Conservation (phyloP, 2,113 vertebrate genomes). For the Casuarius casuarius region DNA sequence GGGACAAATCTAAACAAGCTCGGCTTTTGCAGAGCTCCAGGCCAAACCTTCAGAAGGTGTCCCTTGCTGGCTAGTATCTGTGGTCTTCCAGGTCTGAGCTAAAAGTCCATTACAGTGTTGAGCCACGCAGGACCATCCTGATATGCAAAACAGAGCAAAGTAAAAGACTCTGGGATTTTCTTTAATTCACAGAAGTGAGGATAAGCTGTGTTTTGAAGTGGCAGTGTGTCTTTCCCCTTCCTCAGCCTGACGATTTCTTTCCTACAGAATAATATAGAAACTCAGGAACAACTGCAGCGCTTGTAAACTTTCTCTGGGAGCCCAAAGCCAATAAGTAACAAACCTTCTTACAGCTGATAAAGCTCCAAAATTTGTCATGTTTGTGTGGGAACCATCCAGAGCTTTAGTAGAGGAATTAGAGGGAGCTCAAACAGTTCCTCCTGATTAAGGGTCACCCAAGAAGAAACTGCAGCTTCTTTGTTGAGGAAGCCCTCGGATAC, state of each 20-base stretch:
- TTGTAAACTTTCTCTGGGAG: conserved; percentile 35
- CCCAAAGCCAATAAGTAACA: conserved; percentile 58
- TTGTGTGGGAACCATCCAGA: conserved; percentile 30
- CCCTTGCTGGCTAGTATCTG: neutral
- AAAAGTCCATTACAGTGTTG: neutral
- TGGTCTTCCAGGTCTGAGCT: neutral
- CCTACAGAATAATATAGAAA: conserved; percentile 6
- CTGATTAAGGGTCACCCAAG: neutral
- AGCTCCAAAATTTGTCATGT: conserved; percentile 49
- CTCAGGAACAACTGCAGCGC: neutral
- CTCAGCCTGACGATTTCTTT: neutral
- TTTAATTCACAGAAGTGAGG: neutral
- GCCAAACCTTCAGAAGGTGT: neutral
- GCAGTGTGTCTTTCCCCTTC: neutral
- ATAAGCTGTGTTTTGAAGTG: conserved; percentile 36
- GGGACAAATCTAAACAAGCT: neutral
- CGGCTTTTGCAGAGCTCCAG: neutral
- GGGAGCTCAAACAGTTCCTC: neutral
- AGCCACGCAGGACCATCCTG: neutral
- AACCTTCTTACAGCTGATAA: conserved; percentile 34
- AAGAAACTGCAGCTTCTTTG: conserved; percentile 7
- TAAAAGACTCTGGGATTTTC: neutral
- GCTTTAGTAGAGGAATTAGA: neutral
- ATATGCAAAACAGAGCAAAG: neutral
- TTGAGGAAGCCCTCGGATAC: neutral